Percentiles rank a stretch among this genome's conserved stretches.
phyloP scores from a whole-genome alignment of 2,888 invertebrate species.

The Dexiosoma caninum region DNA sequence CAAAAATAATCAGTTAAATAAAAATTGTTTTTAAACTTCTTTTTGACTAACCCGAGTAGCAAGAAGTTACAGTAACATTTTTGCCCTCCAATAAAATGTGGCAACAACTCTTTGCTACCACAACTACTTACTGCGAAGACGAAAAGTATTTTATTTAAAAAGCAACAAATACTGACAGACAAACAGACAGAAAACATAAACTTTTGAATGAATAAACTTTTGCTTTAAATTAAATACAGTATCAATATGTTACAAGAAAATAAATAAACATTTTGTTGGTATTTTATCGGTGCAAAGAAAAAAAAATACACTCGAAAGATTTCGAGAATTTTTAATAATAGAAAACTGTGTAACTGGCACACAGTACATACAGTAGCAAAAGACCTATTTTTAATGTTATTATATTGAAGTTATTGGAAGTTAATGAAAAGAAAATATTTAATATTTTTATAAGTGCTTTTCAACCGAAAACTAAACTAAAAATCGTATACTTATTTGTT shows the following conservation, averaged over 20 bases:
- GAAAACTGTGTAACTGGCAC: too few species aligned
- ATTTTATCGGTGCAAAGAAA: background rate
- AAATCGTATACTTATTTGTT: too few species aligned
- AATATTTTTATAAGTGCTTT: too few species aligned
- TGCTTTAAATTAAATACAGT: constrained; percentile 13
- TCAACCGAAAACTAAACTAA: too few species aligned
- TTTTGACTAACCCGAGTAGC: constrained; percentile 1
- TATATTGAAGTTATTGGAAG: too few species aligned
- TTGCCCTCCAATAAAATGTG: background rate
- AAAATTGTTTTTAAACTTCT: constrained; percentile 7
- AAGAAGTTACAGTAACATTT: constrained; percentile 35
- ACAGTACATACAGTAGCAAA: too few species aligned
- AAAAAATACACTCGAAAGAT: background rate
- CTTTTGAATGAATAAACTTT: constrained; percentile 40
- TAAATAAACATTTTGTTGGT: background rate
- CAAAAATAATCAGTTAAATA: background rate
- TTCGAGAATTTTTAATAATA: background rate
- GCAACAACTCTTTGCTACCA: background rate
- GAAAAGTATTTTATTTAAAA: constrained; percentile 8
- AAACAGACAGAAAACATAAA: constrained; percentile 4
- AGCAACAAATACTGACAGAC: background rate
- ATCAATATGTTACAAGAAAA: background rate
- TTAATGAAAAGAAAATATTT: too few species aligned
- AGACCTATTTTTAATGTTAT: too few species aligned
- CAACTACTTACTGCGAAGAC: background rate